Percentiles rank a stretch among this genome's conserved stretches.
Conservation (phyloP, 1,140 invertebrate genomes). For the Magallana gigas region DNA sequence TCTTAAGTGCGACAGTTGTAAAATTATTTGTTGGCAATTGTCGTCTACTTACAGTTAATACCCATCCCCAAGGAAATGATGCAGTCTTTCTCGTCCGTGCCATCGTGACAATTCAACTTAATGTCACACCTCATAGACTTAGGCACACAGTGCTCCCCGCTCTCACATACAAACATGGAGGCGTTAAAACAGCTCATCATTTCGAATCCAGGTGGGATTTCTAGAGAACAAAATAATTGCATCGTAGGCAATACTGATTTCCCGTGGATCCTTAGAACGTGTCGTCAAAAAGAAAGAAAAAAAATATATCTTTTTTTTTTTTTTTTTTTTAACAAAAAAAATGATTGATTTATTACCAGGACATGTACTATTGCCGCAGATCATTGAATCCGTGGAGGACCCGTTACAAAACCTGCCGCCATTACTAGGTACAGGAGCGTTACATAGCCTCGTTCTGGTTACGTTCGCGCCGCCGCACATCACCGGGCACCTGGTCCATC, state of each 20-base stretch:
- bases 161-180: constrained; percentile 43
- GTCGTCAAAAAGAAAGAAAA: background rate
- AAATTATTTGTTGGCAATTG: too few relatives aligned
- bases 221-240: constrained; percentile 32
- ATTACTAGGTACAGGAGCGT: constrained; percentile 39
- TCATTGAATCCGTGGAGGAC: background rate
- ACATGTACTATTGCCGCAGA: constrained; percentile 42
- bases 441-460: constrained; percentile 53
- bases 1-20: too few relatives aligned
- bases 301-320: background rate
- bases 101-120: constrained; percentile 47
- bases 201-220: constrained; percentile 17
- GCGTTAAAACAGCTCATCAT: constrained; percentile 11
- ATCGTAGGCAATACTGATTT: background rate
- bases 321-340: background rate
- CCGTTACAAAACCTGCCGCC: constrained; percentile 46
- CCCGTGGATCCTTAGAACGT: background rate
- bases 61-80: constrained; percentile 23
- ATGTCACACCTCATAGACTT: constrained; percentile 35
- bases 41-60: constrained; percentile 20
- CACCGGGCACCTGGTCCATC: constrained; percentile 64
- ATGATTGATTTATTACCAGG: constrained; percentile 41
- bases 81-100: constrained; percentile 46
- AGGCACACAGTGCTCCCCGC: constrained; percentile 44
- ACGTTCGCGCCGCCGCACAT: constrained; percentile 65